Evolutionary conservation across 2,797 vertebrate species (phyloP).

Genomic region (Hafferia zeledoni): DNA sequence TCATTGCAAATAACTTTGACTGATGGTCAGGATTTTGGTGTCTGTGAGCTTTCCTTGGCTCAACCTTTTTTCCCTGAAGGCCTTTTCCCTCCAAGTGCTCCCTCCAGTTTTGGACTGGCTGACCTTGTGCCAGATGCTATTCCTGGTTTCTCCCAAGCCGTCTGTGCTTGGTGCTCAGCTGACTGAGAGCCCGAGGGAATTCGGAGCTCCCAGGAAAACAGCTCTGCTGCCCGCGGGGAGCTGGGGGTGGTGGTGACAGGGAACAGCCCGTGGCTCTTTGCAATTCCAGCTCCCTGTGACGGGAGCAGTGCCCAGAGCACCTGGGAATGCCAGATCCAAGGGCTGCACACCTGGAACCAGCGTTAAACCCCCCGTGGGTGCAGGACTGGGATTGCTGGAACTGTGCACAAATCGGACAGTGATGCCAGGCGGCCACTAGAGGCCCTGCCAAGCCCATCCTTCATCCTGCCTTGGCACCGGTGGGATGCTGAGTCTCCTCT

Average conservation of each 20-base stretch:
- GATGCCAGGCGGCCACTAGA: background rate
- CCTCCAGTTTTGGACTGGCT: background rate
- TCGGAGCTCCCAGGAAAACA: background rate
- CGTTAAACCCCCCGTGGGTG: fast-evolving
- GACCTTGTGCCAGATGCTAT: fast-evolving
- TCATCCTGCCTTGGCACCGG: fast-evolving
- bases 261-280: background rate
- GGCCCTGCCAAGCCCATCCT: background rate
- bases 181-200: background rate
- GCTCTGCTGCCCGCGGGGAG: background rate
- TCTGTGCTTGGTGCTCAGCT: background rate
- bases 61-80: background rate
- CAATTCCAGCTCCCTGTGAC: background rate
- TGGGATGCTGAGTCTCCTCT: background rate
- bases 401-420: fast-evolving
- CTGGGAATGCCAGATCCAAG: background rate
- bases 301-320: background rate
- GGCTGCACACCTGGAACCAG: fast-evolving
- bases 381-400: background rate
- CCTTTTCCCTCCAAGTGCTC: background rate
- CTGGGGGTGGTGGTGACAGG: background rate
- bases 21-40: fast-evolving
- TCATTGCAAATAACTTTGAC: background rate
- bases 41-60: background rate
- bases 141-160: fast-evolving